A percentile compares a stretch with the other conserved stretches of the same genome.
phyloP scores from a whole-genome alignment of 2,113 vertebrate species.

The Setophaga petechia region DNA sequence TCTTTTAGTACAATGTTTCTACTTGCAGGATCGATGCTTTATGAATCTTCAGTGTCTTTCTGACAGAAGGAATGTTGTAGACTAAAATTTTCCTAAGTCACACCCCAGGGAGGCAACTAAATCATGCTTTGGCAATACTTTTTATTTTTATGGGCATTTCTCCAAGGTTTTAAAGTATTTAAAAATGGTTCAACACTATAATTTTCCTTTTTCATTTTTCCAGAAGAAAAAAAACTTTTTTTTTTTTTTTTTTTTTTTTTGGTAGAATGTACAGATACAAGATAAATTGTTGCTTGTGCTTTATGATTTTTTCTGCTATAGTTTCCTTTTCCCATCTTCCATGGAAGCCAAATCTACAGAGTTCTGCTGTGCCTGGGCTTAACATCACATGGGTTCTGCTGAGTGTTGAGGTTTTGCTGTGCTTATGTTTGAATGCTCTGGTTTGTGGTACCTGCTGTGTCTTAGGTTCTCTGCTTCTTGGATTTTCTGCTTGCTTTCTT shows the following conservation, averaged over 20 bases:
- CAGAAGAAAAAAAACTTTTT: not conserved
- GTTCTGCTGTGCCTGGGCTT: not conserved
- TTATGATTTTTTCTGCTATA: not conserved
- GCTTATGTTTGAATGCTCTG: not conserved
- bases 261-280: not conserved
- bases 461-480: not conserved
- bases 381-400: fast-evolving
- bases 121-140: not conserved
- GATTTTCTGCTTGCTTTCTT: not conserved
- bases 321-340: not conserved
- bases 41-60: not conserved
- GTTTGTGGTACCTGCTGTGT: not conserved
- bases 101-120: not conserved
- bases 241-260: not conserved
- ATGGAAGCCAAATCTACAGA: not conserved
- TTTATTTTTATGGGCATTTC: not conserved
- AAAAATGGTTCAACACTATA: not conserved
- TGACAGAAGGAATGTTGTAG: not conserved
- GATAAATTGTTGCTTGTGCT: not conserved
- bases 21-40: not conserved
- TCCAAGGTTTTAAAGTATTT: not conserved
- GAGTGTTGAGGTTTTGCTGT: not conserved
- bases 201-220: not conserved
- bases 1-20: not conserved
- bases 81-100: not conserved